A percentile compares a stretch with the other conserved stretches of the same genome.
Evolutionary conservation across 2,113 vertebrate genomes (phyloP).

Genomic region (Romanogobio albipinnatus): DNA sequence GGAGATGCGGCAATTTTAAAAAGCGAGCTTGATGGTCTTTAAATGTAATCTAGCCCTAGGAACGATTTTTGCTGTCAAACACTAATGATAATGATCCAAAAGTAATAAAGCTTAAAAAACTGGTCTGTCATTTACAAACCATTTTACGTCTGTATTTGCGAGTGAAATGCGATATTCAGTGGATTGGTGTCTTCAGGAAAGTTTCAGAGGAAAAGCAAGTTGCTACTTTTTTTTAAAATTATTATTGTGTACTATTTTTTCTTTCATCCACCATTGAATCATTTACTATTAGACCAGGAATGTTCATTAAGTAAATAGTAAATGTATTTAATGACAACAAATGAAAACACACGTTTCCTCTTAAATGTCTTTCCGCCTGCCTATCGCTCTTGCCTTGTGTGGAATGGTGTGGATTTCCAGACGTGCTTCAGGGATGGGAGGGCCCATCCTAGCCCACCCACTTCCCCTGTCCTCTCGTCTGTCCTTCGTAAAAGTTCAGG

Average conservation of each 20-base stretch:
- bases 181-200: not conserved
- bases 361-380: not conserved
- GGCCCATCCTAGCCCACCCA: constrained; percentile 43
- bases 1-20: not conserved
- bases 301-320: not conserved
- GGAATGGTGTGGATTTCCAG: constrained; percentile 46
- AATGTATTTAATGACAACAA: not conserved
- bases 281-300: not conserved
- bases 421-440: constrained; percentile 51
- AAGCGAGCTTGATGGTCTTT: constrained; percentile 6
- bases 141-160: not conserved
- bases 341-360: not conserved
- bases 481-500: constrained; percentile 59
- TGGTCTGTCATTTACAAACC: not conserved
- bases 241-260: not conserved
- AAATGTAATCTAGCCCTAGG: not conserved
- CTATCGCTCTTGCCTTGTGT: not conserved
- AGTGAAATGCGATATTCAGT: not conserved
- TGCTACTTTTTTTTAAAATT: not conserved
- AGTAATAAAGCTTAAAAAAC: constrained; percentile 22
- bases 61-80: not conserved
- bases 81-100: constrained; percentile 3
- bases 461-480: constrained; percentile 45
- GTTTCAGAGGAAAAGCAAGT: not conserved
- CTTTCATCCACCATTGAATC: not conserved